A percentile compares a stretch with the other conserved stretches of the same genome.
Evolutionary conservation across 35 echinoderm and acorn worm species (phyloP).

Genomic region (Apostichopus parvimensis): DNA sequence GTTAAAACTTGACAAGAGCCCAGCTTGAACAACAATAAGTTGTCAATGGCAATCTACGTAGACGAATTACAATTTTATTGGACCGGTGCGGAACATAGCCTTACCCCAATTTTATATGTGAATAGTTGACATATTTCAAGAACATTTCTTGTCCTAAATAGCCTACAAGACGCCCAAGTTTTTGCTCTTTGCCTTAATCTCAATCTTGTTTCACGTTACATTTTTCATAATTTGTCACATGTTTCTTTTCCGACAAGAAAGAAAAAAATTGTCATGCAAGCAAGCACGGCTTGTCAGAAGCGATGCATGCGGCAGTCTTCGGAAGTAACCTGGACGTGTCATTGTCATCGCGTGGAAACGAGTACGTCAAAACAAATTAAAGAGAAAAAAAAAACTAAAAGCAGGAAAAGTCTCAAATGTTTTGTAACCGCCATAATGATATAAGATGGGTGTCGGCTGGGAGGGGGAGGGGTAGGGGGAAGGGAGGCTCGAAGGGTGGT

Average conservation of each 20-base stretch:
- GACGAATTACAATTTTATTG: slow-evolving; percentile 1
- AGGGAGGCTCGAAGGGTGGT: too few species aligned
- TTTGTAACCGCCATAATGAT: too few species aligned
- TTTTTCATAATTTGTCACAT: slow-evolving; percentile 24
- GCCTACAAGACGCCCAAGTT: slow-evolving; percentile 28
- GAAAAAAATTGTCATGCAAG: neutral
- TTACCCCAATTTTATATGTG: neutral
- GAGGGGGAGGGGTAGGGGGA: too few species aligned
- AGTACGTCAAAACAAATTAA: neutral
- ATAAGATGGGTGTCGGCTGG: too few species aligned
- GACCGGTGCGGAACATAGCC: neutral
- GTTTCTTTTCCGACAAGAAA: neutral
- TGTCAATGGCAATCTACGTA: neutral
- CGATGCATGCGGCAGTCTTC: neutral
- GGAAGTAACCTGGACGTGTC: neutral
- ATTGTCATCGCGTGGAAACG: slow-evolving; percentile 2
- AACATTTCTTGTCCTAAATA: slow-evolving; percentile 17
- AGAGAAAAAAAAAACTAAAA: neutral
- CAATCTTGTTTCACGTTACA: neutral
- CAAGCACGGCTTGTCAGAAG: neutral
- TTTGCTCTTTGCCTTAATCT: neutral
- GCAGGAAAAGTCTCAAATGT: neutral
- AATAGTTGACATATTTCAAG: slow-evolving; percentile 25
- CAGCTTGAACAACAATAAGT: slow-evolving; percentile 7
- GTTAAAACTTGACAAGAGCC: neutral